Evolutionary conservation across 2,888 invertebrate species (phyloP).

Genomic region (Hydrotaea diabolus): DNA sequence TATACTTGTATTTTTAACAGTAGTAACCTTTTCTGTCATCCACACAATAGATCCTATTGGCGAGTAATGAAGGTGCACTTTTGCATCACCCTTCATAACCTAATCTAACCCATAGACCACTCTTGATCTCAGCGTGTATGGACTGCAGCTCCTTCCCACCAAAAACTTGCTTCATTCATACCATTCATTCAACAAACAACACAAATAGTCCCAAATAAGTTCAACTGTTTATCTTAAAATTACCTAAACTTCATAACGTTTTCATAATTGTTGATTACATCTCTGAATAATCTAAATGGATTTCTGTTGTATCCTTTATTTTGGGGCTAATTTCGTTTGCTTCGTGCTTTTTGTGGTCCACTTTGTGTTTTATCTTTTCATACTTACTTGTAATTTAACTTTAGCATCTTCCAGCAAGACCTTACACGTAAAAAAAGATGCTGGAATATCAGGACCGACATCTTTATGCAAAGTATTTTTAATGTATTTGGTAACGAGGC

Average conservation of each 20-base stretch:
- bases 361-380: background rate
- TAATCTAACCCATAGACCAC: no score
- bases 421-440: slow-evolving; percentile 93
- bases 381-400: slow-evolving; percentile 88
- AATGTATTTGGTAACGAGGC: slow-evolving; percentile 90
- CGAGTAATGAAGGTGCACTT: no score
- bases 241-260: background rate
- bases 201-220: no score
- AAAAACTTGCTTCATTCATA: no score
- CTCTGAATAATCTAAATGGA: slow-evolving; percentile 30
- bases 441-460: slow-evolving; percentile 92
- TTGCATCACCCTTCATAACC: no score
- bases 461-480: slow-evolving; percentile 89
- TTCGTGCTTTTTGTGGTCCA: background rate
- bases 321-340: background rate
- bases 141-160: no score
- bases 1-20: no score
- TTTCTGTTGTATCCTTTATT: slow-evolving; percentile 21
- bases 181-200: no score
- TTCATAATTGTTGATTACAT: slow-evolving; percentile 27
- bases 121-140: no score
- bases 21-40: no score
- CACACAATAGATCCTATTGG: no score
- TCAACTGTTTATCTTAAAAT: background rate
- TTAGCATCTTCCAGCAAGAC: slow-evolving; percentile 87